These are phyloP conservation scores for Pachycephus smyrnensis DNA, from an alignment of 2,888 invertebrate species.

Conservation along the genomic window DNA sequence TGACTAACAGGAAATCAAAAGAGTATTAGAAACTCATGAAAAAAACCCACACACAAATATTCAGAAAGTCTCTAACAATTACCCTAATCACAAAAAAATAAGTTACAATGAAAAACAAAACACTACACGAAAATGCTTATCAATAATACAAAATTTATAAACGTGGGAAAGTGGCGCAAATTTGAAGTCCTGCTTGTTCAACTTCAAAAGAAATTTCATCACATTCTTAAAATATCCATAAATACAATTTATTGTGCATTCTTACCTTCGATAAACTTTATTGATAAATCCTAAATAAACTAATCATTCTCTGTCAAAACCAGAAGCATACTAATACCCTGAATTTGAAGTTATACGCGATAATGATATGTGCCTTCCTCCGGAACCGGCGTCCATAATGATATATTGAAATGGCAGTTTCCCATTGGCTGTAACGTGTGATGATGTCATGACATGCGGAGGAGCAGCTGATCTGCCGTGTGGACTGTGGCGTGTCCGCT, in stretches of 20 bases:
- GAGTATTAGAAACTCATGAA: not conserved
- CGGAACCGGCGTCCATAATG: not conserved
- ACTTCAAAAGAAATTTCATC: not conserved
- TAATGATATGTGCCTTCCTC: not conserved
- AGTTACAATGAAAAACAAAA: not conserved
- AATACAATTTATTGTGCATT: not conserved
- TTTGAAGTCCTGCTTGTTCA: not conserved
- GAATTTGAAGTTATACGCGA: too few relatives aligned
- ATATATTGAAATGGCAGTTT: not conserved
- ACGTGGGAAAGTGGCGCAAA: not conserved
- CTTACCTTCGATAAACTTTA: not conserved
- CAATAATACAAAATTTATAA: not conserved
- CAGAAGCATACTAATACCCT: not conserved
- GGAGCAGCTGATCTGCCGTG: conserved; percentile 23
- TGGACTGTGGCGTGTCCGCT: conserved; percentile 35
- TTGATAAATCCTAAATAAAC: not conserved
- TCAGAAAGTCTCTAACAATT: not conserved
- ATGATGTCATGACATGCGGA: not conserved
- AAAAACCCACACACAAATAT: not conserved
- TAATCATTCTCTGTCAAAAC: not conserved
- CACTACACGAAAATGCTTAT: not conserved
- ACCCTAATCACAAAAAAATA: not conserved
- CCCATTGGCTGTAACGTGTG: not conserved
- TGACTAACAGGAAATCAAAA: conserved; percentile 2
- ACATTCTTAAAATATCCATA: not conserved